Conservation (phyloP, 2,797 vertebrate species). For the Chrysocyon brachyurus region DNA sequence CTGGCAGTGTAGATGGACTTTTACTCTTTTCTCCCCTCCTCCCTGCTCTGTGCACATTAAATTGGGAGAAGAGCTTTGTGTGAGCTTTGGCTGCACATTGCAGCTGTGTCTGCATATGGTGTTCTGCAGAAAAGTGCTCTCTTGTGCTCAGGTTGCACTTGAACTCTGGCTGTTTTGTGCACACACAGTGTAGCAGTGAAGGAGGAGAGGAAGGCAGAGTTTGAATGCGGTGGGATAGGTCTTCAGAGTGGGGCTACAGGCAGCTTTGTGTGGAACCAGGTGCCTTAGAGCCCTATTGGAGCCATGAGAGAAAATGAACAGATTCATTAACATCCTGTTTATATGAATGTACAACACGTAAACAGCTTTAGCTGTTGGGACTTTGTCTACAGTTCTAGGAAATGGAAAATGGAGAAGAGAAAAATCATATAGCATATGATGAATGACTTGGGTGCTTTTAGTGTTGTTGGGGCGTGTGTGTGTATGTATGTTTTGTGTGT, state of each 20-base stretch:
- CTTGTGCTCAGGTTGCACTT: neutral
- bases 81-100: conserved; percentile 45
- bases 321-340: neutral
- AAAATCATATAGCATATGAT: neutral
- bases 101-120: neutral
- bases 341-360: neutral
- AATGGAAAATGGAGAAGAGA: neutral
- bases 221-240: neutral
- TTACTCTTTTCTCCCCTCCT: neutral
- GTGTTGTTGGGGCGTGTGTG: neutral
- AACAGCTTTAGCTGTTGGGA: neutral
- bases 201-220: neutral
- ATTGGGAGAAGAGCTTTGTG: conserved; percentile 45
- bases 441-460: neutral
- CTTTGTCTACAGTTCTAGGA: neutral
- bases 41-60: neutral
- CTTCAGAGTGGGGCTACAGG: neutral
- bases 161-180: neutral
- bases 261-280: neutral
- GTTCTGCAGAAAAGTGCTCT: conserved; percentile 27
- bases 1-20: neutral
- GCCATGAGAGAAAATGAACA: neutral
- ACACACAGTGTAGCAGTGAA: rapidly evolving
- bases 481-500: no score
- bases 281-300: neutral